Conservation (phyloP, 2,113 vertebrate genomes). For the Callipepla squamata region DNA sequence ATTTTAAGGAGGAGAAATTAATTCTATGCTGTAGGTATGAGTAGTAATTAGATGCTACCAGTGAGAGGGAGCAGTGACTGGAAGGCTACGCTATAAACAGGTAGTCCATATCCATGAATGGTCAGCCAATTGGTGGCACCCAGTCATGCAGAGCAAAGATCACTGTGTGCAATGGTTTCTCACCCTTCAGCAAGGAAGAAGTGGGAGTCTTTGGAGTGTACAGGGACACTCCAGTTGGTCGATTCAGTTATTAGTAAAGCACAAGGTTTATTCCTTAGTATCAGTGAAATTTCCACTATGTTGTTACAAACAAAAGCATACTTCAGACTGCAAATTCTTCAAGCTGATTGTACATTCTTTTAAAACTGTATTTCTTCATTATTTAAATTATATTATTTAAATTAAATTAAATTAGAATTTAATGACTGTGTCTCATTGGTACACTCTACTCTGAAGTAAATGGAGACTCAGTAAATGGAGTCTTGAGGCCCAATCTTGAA, state of each 20-base stretch:
- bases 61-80: conserved; percentile 8
- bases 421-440: background rate
- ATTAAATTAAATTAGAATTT: background rate
- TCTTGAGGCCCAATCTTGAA: background rate
- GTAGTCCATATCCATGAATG: background rate
- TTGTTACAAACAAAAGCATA: background rate
- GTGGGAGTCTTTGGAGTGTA: background rate
- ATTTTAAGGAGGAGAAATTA: conserved; percentile 28
- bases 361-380: background rate
- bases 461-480: background rate
- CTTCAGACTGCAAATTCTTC: background rate
- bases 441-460: background rate
- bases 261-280: background rate
- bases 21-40: conserved; percentile 25
- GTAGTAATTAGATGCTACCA: conserved; percentile 25
- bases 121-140: background rate
- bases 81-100: background rate
- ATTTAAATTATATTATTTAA: background rate
- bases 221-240: background rate
- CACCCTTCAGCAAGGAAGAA: background rate
- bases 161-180: background rate
- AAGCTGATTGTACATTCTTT: background rate
- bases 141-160: accelerated
- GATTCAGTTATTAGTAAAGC: background rate
- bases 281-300: background rate